Evolutionary conservation across 2,888 invertebrate species (phyloP).

Genomic region (Erpobdella octoculata): DNA sequence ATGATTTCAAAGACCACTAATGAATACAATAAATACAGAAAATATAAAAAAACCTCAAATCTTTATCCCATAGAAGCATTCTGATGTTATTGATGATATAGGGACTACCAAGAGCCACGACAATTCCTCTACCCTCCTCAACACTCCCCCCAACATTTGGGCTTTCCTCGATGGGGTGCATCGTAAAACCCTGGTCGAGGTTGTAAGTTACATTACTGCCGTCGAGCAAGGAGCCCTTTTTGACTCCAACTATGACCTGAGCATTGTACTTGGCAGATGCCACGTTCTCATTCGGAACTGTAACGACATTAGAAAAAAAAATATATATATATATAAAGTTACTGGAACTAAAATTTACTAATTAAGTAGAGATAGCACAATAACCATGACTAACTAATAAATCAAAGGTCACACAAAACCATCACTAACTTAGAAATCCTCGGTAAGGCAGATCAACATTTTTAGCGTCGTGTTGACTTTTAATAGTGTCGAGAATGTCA

Average conservation of each 20-base stretch:
- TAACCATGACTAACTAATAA: neutral
- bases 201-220: slow-evolving; percentile 61
- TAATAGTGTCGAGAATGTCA: slow-evolving; percentile 84
- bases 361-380: neutral
- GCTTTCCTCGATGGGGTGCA: slow-evolving; percentile 72
- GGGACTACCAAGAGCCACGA: slow-evolving; percentile 65
- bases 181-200: slow-evolving; percentile 63
- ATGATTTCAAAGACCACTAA: too few relatives aligned
- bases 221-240: slow-evolving; percentile 76
- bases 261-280: slow-evolving; percentile 73
- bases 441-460: slow-evolving; percentile 75
- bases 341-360: neutral
- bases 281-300: slow-evolving; percentile 84
- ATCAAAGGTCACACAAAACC: neutral
- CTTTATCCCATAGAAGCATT: slow-evolving; percentile 87
- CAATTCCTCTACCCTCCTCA: slow-evolving; percentile 61
- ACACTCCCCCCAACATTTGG: slow-evolving; percentile 50
- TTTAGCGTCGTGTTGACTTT: slow-evolving; percentile 70
- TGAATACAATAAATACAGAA: neutral
- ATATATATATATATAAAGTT: slow-evolving; percentile 19
- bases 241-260: slow-evolving; percentile 79
- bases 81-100: slow-evolving; percentile 87
- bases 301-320: neutral
- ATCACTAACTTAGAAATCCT: slow-evolving; percentile 56
- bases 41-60: slow-evolving; percentile 60